These are phyloP conservation scores for Spisula solida DNA, from an alignment of 2,888 invertebrate genomes.

Conservation along the genomic window DNA sequence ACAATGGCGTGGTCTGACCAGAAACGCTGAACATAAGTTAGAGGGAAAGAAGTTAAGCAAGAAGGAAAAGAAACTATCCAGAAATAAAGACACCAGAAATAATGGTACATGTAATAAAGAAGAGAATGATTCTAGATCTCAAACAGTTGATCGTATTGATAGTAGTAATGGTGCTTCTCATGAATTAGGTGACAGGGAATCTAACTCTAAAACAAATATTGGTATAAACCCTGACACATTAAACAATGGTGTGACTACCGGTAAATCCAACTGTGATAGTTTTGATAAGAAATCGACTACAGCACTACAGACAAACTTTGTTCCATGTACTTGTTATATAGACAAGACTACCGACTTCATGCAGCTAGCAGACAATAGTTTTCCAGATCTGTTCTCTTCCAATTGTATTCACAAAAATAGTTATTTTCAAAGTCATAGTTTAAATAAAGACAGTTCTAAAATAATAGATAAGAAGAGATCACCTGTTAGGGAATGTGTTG, in stretches of 20 bases:
- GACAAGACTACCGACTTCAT: slow-evolving; percentile 73
- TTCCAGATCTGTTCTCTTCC: slow-evolving; percentile 50
- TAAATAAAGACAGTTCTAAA: background rate
- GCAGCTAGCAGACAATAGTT: slow-evolving; percentile 62
- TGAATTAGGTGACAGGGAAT: too few species aligned
- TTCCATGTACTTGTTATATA: slow-evolving; percentile 78
- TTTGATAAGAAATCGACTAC: background rate
- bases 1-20: slow-evolving; percentile 79
- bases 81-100: slow-evolving; percentile 12
- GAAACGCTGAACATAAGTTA: slow-evolving; percentile 57
- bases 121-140: background rate
- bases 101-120: background rate
- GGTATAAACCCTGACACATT: background rate
- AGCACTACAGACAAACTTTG: slow-evolving; percentile 56
- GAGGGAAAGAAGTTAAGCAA: slow-evolving; percentile 84
- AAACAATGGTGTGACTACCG: background rate
- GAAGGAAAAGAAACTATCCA: slow-evolving; percentile 88
- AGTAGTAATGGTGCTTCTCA: background rate
- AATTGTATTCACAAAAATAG: background rate
- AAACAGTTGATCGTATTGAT: background rate
- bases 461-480: background rate
- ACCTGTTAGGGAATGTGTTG: background rate
- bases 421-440: background rate
- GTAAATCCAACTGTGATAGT: too few species aligned
- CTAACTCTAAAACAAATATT: background rate